These are phyloP conservation scores for Sebastes ruberrimus DNA, from an alignment of 2,797 vertebrate species.

Conservation along the genomic window DNA sequence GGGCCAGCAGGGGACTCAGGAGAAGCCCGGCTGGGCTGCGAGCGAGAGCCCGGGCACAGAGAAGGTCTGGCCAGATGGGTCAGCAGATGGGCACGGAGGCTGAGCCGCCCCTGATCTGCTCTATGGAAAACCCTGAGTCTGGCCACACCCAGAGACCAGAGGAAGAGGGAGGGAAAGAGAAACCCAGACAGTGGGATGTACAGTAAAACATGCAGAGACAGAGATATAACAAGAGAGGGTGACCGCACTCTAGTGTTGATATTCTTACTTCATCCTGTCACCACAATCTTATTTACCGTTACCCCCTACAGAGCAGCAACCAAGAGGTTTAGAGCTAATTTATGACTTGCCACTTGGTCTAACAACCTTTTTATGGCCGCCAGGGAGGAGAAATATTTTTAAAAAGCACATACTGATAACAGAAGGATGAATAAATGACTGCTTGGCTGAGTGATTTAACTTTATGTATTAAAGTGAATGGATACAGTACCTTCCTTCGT, in stretches of 20 bases:
- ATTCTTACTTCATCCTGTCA: constrained; percentile 14
- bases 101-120: constrained; percentile 80
- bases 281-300: constrained; percentile 36
- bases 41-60: constrained; percentile 43
- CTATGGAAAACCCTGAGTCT: constrained; percentile 68
- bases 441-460: not conserved
- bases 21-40: constrained; percentile 41
- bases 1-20: constrained; percentile 62
- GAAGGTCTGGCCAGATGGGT: constrained; percentile 87
- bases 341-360: not conserved
- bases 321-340: constrained; percentile 55
- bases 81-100: constrained; percentile 91
- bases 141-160: constrained; percentile 58
- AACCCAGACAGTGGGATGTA: not conserved
- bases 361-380: too few species aligned
- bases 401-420: too few species aligned
- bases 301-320: constrained; percentile 20
- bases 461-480: not conserved
- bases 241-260: constrained; percentile 1
- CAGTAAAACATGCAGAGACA: not conserved
- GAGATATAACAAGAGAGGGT: not conserved
- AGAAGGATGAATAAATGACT: too few species aligned
- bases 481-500: constrained; percentile 94
- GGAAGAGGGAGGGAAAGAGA: constrained; percentile 23
- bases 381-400: too few species aligned